phyloP scores from a whole-genome alignment of 2,113 vertebrate species.

The Crypturellus undulatus region DNA sequence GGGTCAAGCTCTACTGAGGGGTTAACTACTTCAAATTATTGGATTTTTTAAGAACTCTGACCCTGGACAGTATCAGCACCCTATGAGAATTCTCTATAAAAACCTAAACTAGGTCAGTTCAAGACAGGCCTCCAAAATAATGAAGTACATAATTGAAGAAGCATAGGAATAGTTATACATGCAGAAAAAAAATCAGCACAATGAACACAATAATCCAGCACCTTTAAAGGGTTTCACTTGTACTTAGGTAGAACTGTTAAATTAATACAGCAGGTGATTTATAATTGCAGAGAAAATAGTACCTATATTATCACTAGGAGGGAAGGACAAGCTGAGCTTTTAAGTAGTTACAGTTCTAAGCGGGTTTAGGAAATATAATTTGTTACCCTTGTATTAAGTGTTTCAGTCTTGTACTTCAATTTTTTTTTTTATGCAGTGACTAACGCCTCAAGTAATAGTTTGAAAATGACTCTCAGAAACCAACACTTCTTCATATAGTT shows the following conservation, averaged over 20 bases:
- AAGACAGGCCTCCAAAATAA: not conserved
- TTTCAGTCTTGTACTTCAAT: not conserved
- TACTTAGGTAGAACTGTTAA: not conserved
- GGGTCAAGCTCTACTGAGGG: not conserved
- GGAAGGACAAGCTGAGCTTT: not conserved
- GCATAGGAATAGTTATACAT: not conserved
- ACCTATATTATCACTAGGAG: fast-evolving
- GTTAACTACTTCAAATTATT: not conserved
- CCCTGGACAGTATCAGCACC: not conserved
- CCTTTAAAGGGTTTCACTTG: not conserved
- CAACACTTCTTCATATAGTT: not conserved
- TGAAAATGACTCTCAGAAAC: not conserved
- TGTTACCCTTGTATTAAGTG: not conserved
- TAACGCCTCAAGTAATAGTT: not conserved
- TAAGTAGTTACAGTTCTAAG: fast-evolving
- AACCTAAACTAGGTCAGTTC: slow-evolving; percentile 35
- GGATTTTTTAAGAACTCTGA: not conserved
- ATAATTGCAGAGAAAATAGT: not conserved
- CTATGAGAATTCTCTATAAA: slow-evolving; percentile 15
- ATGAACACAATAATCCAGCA: not conserved
- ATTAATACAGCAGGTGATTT: not conserved
- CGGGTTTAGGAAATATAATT: not conserved
- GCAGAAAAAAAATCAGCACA: not conserved
- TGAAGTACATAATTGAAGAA: not conserved
- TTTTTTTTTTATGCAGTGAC: too few relatives aligned